A percentile compares a stretch with the other conserved stretches of the same genome.
Evolutionary conservation across 2,113 vertebrate species (phyloP).

Genomic region (Mungos mungo): DNA sequence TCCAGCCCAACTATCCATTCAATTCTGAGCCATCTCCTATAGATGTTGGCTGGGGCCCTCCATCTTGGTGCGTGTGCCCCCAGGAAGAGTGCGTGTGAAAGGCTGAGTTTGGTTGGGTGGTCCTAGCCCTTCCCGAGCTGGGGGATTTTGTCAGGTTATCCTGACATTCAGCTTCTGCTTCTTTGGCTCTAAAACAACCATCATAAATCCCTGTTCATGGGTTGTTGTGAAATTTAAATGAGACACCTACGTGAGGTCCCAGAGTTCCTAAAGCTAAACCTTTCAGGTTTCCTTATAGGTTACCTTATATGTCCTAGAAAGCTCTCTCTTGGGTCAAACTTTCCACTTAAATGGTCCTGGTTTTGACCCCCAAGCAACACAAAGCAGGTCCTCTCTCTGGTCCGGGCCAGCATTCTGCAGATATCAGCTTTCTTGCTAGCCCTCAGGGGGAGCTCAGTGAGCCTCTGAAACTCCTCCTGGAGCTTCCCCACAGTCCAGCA

Average conservation of each 20-base stretch:
- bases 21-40: fast-evolving
- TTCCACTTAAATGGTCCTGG: fast-evolving
- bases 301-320: background rate
- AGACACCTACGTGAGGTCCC: background rate
- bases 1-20: fast-evolving
- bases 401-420: fast-evolving
- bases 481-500: background rate
- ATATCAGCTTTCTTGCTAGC: background rate
- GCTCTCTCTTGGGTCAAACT: background rate
- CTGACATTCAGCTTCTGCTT: background rate
- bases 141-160: background rate
- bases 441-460: fast-evolving
- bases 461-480: too few species aligned
- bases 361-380: background rate
- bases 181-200: background rate
- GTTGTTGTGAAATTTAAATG: background rate
- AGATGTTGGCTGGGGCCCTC: background rate
- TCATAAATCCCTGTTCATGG: fast-evolving
- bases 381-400: background rate
- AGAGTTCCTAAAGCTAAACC: background rate
- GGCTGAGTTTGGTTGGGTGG: fast-evolving
- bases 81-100: fast-evolving
- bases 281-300: too few species aligned
- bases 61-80: fast-evolving
- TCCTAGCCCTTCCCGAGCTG: too few species aligned